Conservation (phyloP, 2,888 invertebrate genomes). For the Drymonia ruficornis region DNA sequence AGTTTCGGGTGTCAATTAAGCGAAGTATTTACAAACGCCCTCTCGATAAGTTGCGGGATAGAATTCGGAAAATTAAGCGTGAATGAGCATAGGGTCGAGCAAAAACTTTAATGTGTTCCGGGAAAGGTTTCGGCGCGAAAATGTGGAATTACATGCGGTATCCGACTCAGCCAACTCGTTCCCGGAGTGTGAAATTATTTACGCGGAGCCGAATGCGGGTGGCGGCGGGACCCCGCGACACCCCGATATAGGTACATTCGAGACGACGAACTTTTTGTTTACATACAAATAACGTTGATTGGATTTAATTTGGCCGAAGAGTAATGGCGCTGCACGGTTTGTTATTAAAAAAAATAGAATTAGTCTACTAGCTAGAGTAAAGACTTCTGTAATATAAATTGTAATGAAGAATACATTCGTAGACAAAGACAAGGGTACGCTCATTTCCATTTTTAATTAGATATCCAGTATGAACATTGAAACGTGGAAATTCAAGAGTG, state of each 20-base stretch:
- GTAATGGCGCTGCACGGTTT: slow-evolving; percentile 26
- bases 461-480: slow-evolving; percentile 1
- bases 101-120: slow-evolving; percentile 77
- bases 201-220: slow-evolving; percentile 64
- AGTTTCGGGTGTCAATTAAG: slow-evolving; percentile 70
- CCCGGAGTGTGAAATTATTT: slow-evolving; percentile 70
- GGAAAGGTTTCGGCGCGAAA: slow-evolving; percentile 67
- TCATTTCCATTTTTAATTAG: not conserved
- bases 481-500: slow-evolving; percentile 19
- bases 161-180: slow-evolving; percentile 63
- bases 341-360: not conserved
- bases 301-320: slow-evolving; percentile 45
- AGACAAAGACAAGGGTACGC: not conserved
- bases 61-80: slow-evolving; percentile 74
- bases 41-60: slow-evolving; percentile 68
- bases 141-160: slow-evolving; percentile 71
- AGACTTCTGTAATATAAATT: too few relatives aligned
- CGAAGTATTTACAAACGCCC: slow-evolving; percentile 68
- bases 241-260: slow-evolving; percentile 45
- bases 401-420: too few relatives aligned
- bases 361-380: too few relatives aligned
- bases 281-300: slow-evolving; percentile 50
- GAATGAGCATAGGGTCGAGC: slow-evolving; percentile 58
- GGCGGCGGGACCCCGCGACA: slow-evolving; percentile 31
- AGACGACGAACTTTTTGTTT: slow-evolving; percentile 61